Base-by-base conservation (phyloP, 37 sponge, comb jelly and placozoan genomes). In the Halichondria panicea region DNA sequence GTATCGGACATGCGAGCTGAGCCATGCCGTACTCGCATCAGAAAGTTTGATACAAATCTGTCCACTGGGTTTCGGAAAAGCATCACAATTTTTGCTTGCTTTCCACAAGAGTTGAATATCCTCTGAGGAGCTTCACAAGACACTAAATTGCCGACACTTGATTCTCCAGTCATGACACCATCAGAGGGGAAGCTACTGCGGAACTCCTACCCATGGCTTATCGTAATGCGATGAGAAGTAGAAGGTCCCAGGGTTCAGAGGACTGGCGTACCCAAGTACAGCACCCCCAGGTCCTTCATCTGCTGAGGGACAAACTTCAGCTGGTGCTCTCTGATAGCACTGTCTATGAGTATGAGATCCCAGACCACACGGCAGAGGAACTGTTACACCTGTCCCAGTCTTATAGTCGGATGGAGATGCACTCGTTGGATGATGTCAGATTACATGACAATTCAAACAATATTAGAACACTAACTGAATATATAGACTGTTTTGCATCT, bases 11-110 rank as follows among this genome's bases (percentile, higher is more conserved):
- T n/a, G 15, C 36, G 34, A 0, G 24, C 24, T 27, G 41, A 55
- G n/a, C 43, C 24, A 4, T 50, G 28, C 42, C 68, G 48, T 25
- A 66, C 66, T 27, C 67, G 34, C 72, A 77, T 78, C n/a, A 77
- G 32, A 77, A 76, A 85, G 42, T 85, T 85, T 0, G 85, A 85
- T 12, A 54, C 65, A 41, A 70, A 85, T 35, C 85, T 24, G 24
- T 55, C 11, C 18, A 55, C n/a, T 31, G 85, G 85, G 36, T 85
- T 63, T 18, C 85, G 71, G 37, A 85, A 43, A 2, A 85, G 38
- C 13, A 76, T 25, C 24, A 85, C 71, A 53, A 85, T 71, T 45
- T 78, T 85, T 0, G 78, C 40, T 21, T 34, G 24, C 34, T 25
- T 78, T 9, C 85, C 79, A 71, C 85, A 85, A 53, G 72, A 70